Conservation (phyloP, 92 coral and sea anemone species). For the Heliopora coerulea region DNA sequence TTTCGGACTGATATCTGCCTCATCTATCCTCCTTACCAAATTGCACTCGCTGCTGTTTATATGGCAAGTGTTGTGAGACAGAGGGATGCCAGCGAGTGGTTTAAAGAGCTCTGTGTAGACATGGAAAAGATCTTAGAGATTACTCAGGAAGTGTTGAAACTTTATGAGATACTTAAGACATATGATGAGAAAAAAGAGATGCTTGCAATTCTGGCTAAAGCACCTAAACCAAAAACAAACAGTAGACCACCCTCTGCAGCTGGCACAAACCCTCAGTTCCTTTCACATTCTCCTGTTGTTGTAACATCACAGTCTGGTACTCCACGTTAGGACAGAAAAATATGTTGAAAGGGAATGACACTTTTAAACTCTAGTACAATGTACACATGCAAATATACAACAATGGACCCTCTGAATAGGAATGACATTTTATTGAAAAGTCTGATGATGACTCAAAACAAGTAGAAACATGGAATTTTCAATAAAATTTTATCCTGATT, state of each 20-base stretch:
- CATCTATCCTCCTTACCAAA: constrained; percentile 84
- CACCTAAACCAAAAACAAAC: constrained; percentile 84
- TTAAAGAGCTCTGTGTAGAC: constrained; percentile 92
- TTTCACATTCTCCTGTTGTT: constrained; percentile 34
- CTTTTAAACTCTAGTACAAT: no score
- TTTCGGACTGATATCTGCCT: constrained; percentile 90
- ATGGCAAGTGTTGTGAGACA: constrained; percentile 99
- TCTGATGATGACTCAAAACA: no score
- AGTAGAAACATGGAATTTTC: no score
- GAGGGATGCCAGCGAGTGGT: constrained; percentile 89
- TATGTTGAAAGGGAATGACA: no score
- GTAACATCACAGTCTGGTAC: constrained; percentile 30
- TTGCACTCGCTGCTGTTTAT: constrained; percentile 93
- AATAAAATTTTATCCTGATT: no score
- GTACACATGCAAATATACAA: no score
- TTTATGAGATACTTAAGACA: constrained; percentile 90
- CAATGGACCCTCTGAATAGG: no score
- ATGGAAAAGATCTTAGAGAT: constrained; percentile 96
- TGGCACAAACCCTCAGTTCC: constrained; percentile 21
- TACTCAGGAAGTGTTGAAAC: constrained; percentile 80
- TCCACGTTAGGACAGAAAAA: no score
- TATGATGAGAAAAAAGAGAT: constrained; percentile 94
- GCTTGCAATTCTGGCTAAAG: constrained; percentile 62
- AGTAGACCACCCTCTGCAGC: constrained; percentile 81
- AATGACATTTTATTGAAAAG: no score